Base-by-base conservation (phyloP, 2,888 invertebrate species). In the Amphipyra berbera region DNA sequence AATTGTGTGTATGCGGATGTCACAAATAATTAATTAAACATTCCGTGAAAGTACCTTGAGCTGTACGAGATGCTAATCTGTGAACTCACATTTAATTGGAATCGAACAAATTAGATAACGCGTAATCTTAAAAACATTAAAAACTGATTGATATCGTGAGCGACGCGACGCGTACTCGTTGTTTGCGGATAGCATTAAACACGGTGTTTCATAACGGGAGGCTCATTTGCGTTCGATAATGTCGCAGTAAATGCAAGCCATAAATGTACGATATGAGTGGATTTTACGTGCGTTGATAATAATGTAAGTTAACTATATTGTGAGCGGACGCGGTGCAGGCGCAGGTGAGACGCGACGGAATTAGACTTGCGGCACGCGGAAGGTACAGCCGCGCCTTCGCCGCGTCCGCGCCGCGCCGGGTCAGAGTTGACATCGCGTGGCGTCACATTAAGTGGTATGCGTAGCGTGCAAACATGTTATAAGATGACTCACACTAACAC, bases 311-410 rank as follows among this genome's bases (percentile, higher is more conserved):
- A 14, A 13, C 4, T 6, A 5, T 12, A 12, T 4, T 7, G 21
- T 5, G 2, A 2, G 12, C 14, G 14, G 7, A 8, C 15, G 37
- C 6, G 37, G 6, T 12, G 46, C 46, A 9, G 10, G 8, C 46
- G 37, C 48, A 52, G 15, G 15, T 7, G 21, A 21, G 46, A 12
- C 15, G 37, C 10, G 38, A 15, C 70, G 15, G 44, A 69, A 69
- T 49, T 61, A 64, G 35, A 14, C 21, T 10, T 35, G 41, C 35
- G 21, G 71, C 45, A 65, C 41, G 49, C 62, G 64, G 70, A 65
- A 61, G 38, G 15, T 35, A 6, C 41, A n/a, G 35, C 2, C 21
- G 21, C 21, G 21, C 21, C 1, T 21, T 1, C 21, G 21, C 3
- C 38, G 15, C 9, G 40, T 50, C 27, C n/a, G n/a, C n/a, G n/a